These are phyloP conservation scores for Euspilapteryx auroguttella DNA, from an alignment of 2,888 invertebrate species.

Conservation along the genomic window DNA sequence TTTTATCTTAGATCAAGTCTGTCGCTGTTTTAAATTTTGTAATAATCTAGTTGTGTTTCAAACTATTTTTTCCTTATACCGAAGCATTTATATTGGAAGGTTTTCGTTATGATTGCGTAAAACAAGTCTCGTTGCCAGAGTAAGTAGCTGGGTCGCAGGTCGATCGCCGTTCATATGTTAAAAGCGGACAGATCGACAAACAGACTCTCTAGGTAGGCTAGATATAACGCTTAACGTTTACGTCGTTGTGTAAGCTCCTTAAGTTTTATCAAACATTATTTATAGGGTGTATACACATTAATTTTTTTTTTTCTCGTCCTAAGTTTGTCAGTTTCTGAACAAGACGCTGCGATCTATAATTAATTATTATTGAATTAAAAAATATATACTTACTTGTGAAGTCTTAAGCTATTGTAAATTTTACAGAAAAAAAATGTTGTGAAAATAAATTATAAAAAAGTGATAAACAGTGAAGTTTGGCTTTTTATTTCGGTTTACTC, in stretches of 20 bases:
- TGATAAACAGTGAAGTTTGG: conserved; percentile 44
- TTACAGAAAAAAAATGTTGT: conserved; percentile 60
- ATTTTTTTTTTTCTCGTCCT: conserved; percentile 20
- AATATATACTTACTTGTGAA: conserved; percentile 52
- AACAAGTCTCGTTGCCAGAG: too few species aligned
- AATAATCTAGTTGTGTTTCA: too few species aligned
- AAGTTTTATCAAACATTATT: conserved; percentile 27
- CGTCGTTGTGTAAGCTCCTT: conserved; percentile 45
- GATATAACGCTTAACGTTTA: conserved; percentile 33
- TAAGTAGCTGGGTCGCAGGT: too few species aligned
- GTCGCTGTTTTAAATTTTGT: too few species aligned
- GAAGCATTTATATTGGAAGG: too few species aligned
- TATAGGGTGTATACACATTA: conserved; percentile 12
- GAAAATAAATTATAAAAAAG: conserved; percentile 58
- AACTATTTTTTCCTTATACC: too few species aligned
- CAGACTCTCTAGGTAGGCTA: conserved; percentile 45
- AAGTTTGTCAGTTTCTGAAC: conserved; percentile 39
- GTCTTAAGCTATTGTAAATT: conserved; percentile 61
- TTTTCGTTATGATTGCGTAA: too few species aligned
- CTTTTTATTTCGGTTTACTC: conserved; percentile 37
- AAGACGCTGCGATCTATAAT: conserved; percentile 20
- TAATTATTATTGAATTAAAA: conserved; percentile 32
- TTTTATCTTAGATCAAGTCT: too few species aligned
- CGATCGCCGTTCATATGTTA: conserved; percentile 52
- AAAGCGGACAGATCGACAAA: conserved; percentile 30